These are phyloP conservation scores for Nautilus pompilius DNA, from an alignment of 1,140 invertebrate species.

Conservation along the genomic window DNA sequence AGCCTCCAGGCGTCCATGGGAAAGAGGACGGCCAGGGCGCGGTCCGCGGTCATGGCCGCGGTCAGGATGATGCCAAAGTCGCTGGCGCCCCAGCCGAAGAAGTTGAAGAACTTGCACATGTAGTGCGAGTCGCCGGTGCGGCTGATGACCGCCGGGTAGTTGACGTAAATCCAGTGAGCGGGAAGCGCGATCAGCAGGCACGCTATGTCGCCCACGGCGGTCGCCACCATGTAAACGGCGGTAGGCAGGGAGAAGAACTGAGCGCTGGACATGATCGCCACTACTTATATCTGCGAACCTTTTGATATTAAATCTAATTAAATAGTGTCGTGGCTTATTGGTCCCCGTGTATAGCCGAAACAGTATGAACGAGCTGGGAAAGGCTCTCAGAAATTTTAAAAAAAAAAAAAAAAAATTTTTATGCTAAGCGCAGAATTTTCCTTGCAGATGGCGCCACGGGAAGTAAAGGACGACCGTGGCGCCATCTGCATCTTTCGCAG, in stretches of 20 bases:
- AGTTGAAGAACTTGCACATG: constrained; percentile 37
- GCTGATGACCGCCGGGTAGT: constrained; percentile 1
- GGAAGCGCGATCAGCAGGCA: constrained; percentile 28
- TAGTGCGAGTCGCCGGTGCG: constrained; percentile 13
- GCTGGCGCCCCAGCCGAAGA: constrained; percentile 38
- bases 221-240: constrained; percentile 30
- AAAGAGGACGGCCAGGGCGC: constrained; percentile 33
- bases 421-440: no score
- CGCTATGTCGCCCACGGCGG: constrained; percentile 28
- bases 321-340: no score
- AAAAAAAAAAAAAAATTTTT: no score
- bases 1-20: constrained; percentile 25
- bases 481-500: no score
- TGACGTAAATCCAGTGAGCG: constrained; percentile 34
- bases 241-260: constrained; percentile 32
- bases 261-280: constrained; percentile 34
- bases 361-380: no score
- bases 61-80: constrained; percentile 41
- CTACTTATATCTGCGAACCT: no score
- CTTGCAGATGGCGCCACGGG: no score
- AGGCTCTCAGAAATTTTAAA: no score
- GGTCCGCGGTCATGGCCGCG: constrained; percentile 39
- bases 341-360: no score
- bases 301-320: no score
- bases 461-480: no score